Percentiles rank a stretch among this genome's conserved stretches.
Conservation (phyloP, 2,113 vertebrate species). For the Patagioenas fasciata region DNA sequence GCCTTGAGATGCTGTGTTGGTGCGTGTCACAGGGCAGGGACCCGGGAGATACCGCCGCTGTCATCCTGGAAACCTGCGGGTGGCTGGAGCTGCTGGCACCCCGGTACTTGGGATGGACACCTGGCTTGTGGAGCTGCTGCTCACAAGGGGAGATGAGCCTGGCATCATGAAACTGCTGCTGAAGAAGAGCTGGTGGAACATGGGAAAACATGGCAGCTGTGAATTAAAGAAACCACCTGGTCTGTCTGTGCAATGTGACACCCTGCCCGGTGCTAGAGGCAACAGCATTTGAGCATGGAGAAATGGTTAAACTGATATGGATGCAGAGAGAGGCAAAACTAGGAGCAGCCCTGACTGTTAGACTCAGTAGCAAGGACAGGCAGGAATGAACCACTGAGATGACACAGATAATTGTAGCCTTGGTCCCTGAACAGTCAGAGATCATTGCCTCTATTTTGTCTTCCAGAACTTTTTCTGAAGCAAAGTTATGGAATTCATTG, state of each 20-base stretch:
- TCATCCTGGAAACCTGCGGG: background rate
- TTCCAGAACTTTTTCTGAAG: background rate
- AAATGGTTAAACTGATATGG: background rate
- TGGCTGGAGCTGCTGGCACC: background rate
- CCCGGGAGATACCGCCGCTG: background rate
- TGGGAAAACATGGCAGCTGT: rapidly evolving
- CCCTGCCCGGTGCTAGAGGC: rapidly evolving
- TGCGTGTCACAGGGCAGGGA: too few species aligned
- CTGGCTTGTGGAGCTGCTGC: rapidly evolving
- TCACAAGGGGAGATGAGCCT: rapidly evolving
- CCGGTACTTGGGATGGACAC: background rate
- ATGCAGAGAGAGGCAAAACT: background rate
- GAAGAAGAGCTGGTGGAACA: rapidly evolving
- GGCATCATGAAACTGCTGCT: rapidly evolving
- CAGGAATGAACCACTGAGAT: background rate
- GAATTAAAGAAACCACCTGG: rapidly evolving
- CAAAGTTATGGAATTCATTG: background rate
- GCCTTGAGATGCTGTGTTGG: rapidly evolving
- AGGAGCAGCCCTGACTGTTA: too few species aligned
- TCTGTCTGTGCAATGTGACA: too few species aligned
- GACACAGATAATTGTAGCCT: background rate
- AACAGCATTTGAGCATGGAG: rapidly evolving
- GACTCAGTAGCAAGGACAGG: background rate
- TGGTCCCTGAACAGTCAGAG: background rate
- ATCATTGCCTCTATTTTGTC: background rate